Base-by-base conservation (phyloP, 1,140 invertebrate species). In the Monomorium pharaonis region DNA sequence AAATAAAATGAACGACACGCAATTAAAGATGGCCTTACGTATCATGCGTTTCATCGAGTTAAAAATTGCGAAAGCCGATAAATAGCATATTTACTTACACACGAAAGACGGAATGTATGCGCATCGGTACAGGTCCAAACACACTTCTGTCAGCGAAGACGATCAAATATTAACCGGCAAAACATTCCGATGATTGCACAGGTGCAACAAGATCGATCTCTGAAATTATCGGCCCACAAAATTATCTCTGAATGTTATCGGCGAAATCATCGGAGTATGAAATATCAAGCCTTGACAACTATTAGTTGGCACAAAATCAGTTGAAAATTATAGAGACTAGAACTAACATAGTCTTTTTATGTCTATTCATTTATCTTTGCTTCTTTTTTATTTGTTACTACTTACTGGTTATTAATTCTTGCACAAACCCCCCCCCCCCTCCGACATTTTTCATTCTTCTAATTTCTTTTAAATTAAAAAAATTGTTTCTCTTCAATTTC, bases 121-220 rank as follows among this genome's bases (percentile, higher is more conserved):
- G 3, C 14, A 0, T 14, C 18, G 24, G 14, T 54, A 27, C 54
- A 56, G 24, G 27, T 37, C n/a, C 44, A 69, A 44, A 37, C 24
- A 76, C n/a, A 78, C 21, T 87, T 84, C 70, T 74, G 69, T 58
- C 74, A 84, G 33, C 44, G 27, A 81, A 75, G 30, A 16, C 42
- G 30, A 65, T 67, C 47, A 76, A 74, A 74, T 83, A 83, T 83
- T 58, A 74, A 16, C 6, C 44, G 51, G 37, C 27, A n/a, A 58
- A 70, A 65, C 30, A 78, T 70, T 30, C 21, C 58, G 47, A 67
- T 69, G 51, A 88, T 74, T 84, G 69, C 74, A 85, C 83, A 77
- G 65, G 33, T 85, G 72, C 65, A 58, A 62, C 47, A 70, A 56
- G 37, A 85, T 78, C n/a, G 67, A 83, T 83, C 49, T 86, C 42